phyloP scores from a whole-genome alignment of 1,140 invertebrate species.

The Cyclargus thomasi region DNA sequence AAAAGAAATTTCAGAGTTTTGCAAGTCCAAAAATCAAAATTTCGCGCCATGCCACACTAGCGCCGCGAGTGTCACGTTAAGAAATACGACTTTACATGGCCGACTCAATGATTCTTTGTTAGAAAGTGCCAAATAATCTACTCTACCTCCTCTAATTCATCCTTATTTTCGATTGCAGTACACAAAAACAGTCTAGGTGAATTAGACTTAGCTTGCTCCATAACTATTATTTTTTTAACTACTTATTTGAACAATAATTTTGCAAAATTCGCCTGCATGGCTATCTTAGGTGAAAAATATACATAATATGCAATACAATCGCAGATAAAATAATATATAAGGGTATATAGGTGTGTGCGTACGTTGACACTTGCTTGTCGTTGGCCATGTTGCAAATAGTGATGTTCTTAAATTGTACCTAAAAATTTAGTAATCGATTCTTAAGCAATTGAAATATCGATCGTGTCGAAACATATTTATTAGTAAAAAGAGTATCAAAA shows the following conservation, averaged over 20 bases:
- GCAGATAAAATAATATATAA: slow-evolving; percentile 38
- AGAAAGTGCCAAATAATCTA: slow-evolving; percentile 71
- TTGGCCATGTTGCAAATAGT: slow-evolving; percentile 18
- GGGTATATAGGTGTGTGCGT: slow-evolving; percentile 26
- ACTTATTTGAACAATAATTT: slow-evolving; percentile 68
- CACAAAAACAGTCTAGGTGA: slow-evolving; percentile 76
- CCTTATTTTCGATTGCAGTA: slow-evolving; percentile 86
- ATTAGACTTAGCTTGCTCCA: slow-evolving; percentile 77
- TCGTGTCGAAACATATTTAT: background rate
- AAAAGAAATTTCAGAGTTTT: slow-evolving; percentile 23
- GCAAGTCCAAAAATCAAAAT: slow-evolving; percentile 36
- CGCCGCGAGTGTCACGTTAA: slow-evolving; percentile 69
- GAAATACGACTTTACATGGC: slow-evolving; percentile 76
- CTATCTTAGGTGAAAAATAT: slow-evolving; percentile 75
- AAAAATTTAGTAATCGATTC: background rate
- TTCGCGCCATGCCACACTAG: slow-evolving; percentile 59
- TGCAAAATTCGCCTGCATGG: slow-evolving; percentile 75
- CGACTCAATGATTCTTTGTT: slow-evolving; percentile 76
- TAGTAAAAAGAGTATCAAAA: no score
- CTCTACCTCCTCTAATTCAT: slow-evolving; percentile 88
- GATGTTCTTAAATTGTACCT: slow-evolving; percentile 1
- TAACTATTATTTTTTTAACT: slow-evolving; percentile 64
- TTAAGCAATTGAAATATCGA: background rate
- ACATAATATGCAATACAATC: slow-evolving; percentile 60
- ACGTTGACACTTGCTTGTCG: slow-evolving; percentile 25